Evolutionary conservation across 1,140 invertebrate genomes (phyloP).

Genomic region (Diabrotica virgifera): DNA sequence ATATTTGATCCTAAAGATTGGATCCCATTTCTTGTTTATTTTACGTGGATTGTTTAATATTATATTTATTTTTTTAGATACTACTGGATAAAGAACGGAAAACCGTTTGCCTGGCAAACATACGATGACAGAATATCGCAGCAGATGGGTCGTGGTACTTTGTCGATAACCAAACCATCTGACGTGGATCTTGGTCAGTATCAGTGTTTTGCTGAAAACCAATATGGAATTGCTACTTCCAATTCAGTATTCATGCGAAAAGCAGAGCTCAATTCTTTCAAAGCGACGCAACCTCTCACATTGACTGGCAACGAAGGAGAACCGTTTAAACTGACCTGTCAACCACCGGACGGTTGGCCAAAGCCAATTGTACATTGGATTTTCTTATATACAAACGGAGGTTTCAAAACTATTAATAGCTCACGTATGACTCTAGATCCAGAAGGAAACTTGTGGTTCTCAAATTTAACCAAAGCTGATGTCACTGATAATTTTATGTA

Average conservation of each 20-base stretch:
- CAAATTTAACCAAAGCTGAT: conserved; percentile 85
- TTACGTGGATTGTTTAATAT: background rate
- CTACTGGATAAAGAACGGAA: conserved; percentile 94
- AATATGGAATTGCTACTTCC: conserved; percentile 90
- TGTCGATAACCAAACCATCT: conserved; percentile 82
- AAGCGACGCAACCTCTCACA: conserved; percentile 62
- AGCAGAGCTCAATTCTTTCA: conserved; percentile 89
- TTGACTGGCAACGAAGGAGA: conserved; percentile 78
- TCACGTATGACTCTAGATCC: conserved; percentile 91
- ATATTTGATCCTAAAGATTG: too few relatives aligned
- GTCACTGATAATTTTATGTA: conserved; percentile 79
- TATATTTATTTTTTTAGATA: conserved; percentile 64
- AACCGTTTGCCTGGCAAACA: conserved; percentile 82
- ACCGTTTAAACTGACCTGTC: conserved; percentile 81
- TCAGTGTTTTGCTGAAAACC: conserved; percentile 95
- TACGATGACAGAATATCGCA: conserved; percentile 93
- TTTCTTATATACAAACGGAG: conserved; percentile 72
- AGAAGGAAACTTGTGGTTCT: conserved; percentile 91
- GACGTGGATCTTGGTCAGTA: conserved; percentile 95
- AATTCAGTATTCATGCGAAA: conserved; percentile 95
- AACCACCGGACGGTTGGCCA: conserved; percentile 91
- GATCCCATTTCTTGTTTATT: background rate
- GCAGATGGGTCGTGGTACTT: conserved; percentile 85
- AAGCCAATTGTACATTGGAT: conserved; percentile 93
- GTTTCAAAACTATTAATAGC: conserved; percentile 85